Evolutionary conservation across 1,140 invertebrate genomes (phyloP), one percentile per base, ranked within the genome.

Genomic region (Hycleus phaleratus): DNA sequence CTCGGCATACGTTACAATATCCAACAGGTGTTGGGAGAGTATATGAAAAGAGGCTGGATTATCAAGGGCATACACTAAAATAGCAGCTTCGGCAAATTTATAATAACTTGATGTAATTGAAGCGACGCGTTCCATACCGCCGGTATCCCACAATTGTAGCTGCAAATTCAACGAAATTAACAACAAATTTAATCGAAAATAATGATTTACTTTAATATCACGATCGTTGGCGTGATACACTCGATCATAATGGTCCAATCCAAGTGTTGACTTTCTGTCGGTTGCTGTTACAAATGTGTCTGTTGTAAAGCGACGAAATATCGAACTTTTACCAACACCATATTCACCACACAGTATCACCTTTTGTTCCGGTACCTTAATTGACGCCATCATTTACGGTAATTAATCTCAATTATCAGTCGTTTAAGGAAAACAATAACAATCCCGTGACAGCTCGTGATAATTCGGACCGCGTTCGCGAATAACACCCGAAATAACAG

Each of bases 341-440:
- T 91, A 97, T 79, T 97, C 93, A 26, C 94, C 93, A 74, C 91
- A 93, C 40, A 97, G 78, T 69, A 96, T 96, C 11, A 97, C 89
- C 83, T 96, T 96, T 71, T 93, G 88, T 68, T 90, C 90, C 7
- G 93, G 91, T 62, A 88, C 82, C 78, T 86, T 87, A 58, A 88
- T 81, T 65, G 85, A 83, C 66, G 90, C 89, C 90, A 91, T 92
- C 51, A 32, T 5, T 32, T 32, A 32, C 32, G 7, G 7, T 32
- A 32, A 32, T 32, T 3, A 32, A 32, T 32, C 4, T 32, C 32
- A 32, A 32, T 32, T 32, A 32, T 32, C 32, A 32, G 7, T 18
- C 18, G 18, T 18, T 18, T 18, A 2, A 32, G 1, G 4, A 32
- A 32, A 32, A 32, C 32, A 32, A 32, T 32, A 32, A 32, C 32